Percentiles rank a stretch among this genome's conserved stretches.
phyloP scores from a whole-genome alignment of 1,140 invertebrate species.

The Leucophenga varia region DNA sequence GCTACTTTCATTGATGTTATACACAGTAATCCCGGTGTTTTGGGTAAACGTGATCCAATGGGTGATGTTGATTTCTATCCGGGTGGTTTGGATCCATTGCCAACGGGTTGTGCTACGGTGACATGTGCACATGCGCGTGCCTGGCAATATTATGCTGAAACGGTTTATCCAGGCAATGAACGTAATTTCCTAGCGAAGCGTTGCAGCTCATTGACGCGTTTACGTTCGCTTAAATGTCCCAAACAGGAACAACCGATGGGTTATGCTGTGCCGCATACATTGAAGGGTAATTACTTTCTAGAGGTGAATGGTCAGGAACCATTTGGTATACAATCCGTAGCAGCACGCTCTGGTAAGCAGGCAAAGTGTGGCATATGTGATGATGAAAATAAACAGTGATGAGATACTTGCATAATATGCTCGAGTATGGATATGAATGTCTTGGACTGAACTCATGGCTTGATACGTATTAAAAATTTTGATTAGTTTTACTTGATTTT shows the following conservation, averaged over 20 bases:
- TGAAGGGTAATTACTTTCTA: slow-evolving; percentile 48
- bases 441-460: too few relatives aligned
- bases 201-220: slow-evolving; percentile 32
- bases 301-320: slow-evolving; percentile 29
- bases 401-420: too few relatives aligned
- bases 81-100: slow-evolving; percentile 41
- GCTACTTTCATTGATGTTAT: slow-evolving; percentile 69
- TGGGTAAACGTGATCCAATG: slow-evolving; percentile 58
- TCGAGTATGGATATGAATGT: too few relatives aligned
- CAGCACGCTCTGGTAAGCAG: background rate
- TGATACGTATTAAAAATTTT: too few relatives aligned
- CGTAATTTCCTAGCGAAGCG: slow-evolving; percentile 37
- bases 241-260: slow-evolving; percentile 41
- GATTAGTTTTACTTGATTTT: too few relatives aligned
- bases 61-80: slow-evolving; percentile 78
- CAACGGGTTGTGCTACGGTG: slow-evolving; percentile 59
- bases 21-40: slow-evolving; percentile 72
- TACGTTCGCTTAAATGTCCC: slow-evolving; percentile 29
- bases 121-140: slow-evolving; percentile 67
- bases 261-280: slow-evolving; percentile 20
- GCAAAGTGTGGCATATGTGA: slow-evolving; percentile 26
- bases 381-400: too few relatives aligned
- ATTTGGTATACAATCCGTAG: background rate
- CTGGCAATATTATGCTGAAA: slow-evolving; percentile 65
- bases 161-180: slow-evolving; percentile 58